Evolutionary conservation across 2,797 vertebrate species (phyloP), one percentile per base, ranked within the genome.

Genomic region (Channa striata): DNA sequence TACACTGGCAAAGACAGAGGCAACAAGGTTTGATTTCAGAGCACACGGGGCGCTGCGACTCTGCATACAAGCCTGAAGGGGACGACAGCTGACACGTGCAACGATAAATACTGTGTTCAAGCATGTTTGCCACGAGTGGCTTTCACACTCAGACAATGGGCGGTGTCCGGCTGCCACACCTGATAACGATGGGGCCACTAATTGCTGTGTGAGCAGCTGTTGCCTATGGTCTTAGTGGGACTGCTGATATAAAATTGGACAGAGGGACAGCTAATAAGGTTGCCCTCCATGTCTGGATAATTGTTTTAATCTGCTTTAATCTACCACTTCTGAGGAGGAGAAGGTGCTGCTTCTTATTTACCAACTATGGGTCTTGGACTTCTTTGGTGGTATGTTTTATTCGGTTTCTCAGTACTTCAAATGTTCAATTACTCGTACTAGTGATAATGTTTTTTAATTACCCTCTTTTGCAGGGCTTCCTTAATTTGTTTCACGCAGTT

Each of bases 311-410:
- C 5, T 11, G 3, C 19, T 13, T 54, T 11, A 21, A 58, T 11
- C 36, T 40, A 51, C 8, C 65, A 21, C n/a, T 0, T 40, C 65
- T 81, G 74, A 58, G 69, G 42, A 56, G 69, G 47, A 66, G 54
- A 12, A 43, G 44, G 59, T 33, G 40, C 52, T 21, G 59, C 40
- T 51, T 59, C 57, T 60, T 51, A 46, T 57, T 46, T 5, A 36
- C 37, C 25, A 65, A 71, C 46, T 68, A 91, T 87, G 90, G 74
- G 62, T 68, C 51, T 61, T 72, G 65, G 73, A 65, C 30, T 70
- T 7, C 14, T 84, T 71, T 37, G 88, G 21, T 39, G 59, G 86
- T 89, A 40, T 12, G 57, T 74, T 58, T 58, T 44, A n/a, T n/a
- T 52, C 3, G 30, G 5, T 46, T 25, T 40, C 5, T 61, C 23